Evolutionary conservation across 2,888 invertebrate genomes (phyloP), one percentile per base, ranked within the genome.

Genomic region (Pandemis corylana): DNA sequence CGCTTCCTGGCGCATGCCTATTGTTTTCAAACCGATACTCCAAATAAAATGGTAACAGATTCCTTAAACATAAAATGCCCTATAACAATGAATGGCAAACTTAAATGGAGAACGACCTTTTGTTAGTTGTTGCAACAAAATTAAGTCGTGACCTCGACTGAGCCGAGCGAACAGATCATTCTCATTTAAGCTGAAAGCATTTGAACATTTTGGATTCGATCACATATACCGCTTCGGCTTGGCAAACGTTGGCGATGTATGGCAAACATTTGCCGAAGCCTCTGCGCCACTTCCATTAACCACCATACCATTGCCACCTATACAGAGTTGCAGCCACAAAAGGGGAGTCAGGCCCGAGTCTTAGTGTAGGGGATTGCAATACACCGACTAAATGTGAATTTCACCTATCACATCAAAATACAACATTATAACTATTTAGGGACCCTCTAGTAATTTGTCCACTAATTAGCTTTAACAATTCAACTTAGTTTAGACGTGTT

Each of bases 351-450:
- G 90, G 89, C 87, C 84, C 36, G 85, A 90, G 89, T 88, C 82
- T 75, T 76, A 78, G 82, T 79, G 81, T 78, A 76, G 79, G 83
- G 87, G 86, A 87, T 89, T 89, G 90, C 86, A 88, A 90, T 88
- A 92, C 92, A 92, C 87, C 90, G 89, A 92, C 89, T 90, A 88
- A 87, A 86, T 85, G 88, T 90, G 89, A 89, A 83, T 83, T 82
- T 76, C 68, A 79, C 86, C 87, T 91, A 91, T 91, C 88, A 92
- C 92, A 92, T 89, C 90, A 85, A 92, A 87, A 65, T 90, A 89
- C 86, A 89, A 90, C 85, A 90, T 90, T 91, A 93, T 84, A 86
- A 87, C 87, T 92, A 91, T 87, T 71, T 82, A 85, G 87, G 88
- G 89, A 90, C 88, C 65, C 84, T 84, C 87, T 87, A 87, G 82